Evolutionary conservation across 2,888 invertebrate genomes (phyloP).

Genomic region (Argyra leucocephala): DNA sequence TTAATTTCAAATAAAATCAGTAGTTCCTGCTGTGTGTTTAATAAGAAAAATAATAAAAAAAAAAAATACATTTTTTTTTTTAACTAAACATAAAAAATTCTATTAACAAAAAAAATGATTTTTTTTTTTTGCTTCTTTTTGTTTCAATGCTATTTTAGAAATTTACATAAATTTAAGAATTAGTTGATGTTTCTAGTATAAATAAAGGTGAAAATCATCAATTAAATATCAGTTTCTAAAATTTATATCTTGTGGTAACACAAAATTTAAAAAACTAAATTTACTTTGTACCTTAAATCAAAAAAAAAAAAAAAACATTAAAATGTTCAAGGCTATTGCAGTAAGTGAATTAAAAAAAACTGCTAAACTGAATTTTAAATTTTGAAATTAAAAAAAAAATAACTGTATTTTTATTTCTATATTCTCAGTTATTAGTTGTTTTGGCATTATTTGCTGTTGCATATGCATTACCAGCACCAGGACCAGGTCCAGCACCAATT

Average conservation of each 20-base stretch:
- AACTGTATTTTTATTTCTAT: background rate
- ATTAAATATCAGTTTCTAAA: background rate
- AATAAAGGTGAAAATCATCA: background rate
- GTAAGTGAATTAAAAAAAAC: background rate
- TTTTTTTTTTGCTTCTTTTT: no score
- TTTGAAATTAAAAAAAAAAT: no score
- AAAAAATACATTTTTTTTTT: background rate
- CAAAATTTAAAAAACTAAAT: background rate
- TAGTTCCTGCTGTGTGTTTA: background rate
- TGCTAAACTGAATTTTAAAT: no score
- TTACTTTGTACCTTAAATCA: background rate
- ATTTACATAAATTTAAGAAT: background rate
- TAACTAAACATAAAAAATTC: no score
- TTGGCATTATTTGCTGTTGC: constrained; percentile 34
- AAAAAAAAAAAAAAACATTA: background rate
- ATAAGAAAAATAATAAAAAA: background rate
- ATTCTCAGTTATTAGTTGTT: constrained; percentile 29
- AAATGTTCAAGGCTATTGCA: background rate
- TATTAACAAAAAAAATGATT: no score
- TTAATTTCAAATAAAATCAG: background rate
- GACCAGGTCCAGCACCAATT: constrained; percentile 12
- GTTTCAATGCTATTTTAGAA: background rate
- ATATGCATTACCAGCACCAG: constrained; percentile 30
- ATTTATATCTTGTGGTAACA: background rate
- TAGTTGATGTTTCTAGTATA: background rate